Evolutionary conservation across 2,888 invertebrate species (phyloP).

Genomic region (Noctua janthe): DNA sequence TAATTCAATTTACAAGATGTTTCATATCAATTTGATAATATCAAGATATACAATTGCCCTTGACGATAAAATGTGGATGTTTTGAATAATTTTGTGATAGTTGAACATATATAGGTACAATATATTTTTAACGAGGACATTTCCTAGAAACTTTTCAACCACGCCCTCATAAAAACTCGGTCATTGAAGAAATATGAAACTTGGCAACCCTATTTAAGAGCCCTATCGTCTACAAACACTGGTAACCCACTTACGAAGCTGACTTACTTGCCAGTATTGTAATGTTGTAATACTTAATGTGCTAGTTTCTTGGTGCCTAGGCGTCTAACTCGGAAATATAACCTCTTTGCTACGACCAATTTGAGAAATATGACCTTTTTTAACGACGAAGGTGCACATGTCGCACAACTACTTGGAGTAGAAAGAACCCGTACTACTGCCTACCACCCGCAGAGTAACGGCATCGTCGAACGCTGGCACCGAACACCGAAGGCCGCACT

Average conservation of each 20-base stretch:
- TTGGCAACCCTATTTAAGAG: slow-evolving; percentile 50
- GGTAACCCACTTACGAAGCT: slow-evolving; percentile 53
- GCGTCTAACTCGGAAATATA: slow-evolving; percentile 10
- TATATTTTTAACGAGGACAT: not conserved
- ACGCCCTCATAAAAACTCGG: slow-evolving; percentile 2
- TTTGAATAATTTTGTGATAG: not conserved
- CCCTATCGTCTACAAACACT: slow-evolving; percentile 59
- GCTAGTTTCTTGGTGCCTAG: slow-evolving; percentile 37
- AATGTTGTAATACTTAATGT: slow-evolving; percentile 49
- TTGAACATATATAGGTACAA: not conserved
- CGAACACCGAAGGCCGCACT: no score
- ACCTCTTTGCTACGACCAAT: slow-evolving; percentile 16
- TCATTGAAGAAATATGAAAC: slow-evolving; percentile 27
- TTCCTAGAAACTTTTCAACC: not conserved
- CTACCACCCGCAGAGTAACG: no score
- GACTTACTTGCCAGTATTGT: slow-evolving; percentile 52
- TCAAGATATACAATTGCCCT: slow-evolving; percentile 7
- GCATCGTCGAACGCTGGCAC: no score
- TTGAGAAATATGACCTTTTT: slow-evolving; percentile 15
- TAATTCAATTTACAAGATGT: slow-evolving; percentile 2
- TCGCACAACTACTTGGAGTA: no score
- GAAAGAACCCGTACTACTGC: no score
- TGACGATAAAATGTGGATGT: slow-evolving; percentile 6
- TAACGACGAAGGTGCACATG: no score
- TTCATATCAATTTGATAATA: slow-evolving; percentile 9